phyloP scores from a whole-genome alignment of 2,113 vertebrate genomes.

The Vulpes ferrilata region DNA sequence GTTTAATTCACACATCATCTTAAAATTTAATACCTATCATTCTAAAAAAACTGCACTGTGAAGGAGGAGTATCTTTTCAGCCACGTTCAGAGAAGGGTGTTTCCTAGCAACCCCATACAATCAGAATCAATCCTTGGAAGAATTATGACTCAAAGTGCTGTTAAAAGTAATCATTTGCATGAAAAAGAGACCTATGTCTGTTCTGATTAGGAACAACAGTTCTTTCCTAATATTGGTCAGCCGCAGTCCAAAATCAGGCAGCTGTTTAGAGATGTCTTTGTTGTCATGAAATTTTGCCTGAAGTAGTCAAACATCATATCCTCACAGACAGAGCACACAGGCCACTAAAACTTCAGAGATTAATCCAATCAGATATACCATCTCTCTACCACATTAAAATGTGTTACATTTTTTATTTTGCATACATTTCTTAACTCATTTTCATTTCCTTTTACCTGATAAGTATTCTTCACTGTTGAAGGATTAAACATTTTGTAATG shows the following conservation, averaged over 20 bases:
- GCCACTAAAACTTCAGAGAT: slow-evolving; percentile 58
- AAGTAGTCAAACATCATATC: slow-evolving; percentile 27
- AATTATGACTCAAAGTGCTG: slow-evolving; percentile 75
- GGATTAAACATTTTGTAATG: not conserved
- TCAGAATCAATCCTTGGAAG: slow-evolving; percentile 72
- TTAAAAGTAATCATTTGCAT: slow-evolving; percentile 84
- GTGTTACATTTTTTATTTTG: not conserved
- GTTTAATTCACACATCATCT: slow-evolving; percentile 81
- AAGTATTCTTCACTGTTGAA: not conserved
- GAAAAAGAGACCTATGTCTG: slow-evolving; percentile 80
- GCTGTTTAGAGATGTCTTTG: slow-evolving; percentile 73
- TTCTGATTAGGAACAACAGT: slow-evolving; percentile 81
- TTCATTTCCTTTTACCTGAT: slow-evolving; percentile 31
- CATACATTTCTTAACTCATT: slow-evolving; percentile 1
- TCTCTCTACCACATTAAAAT: not conserved
- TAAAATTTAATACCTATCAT: slow-evolving; percentile 72
- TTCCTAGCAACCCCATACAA: slow-evolving; percentile 85
- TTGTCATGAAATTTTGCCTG: slow-evolving; percentile 70
- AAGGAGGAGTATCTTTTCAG: slow-evolving; percentile 77
- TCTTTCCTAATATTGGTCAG: slow-evolving; percentile 80
- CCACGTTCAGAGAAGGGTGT: slow-evolving; percentile 74
- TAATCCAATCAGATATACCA: not conserved
- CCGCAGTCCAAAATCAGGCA: slow-evolving; percentile 57
- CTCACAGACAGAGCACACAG: not conserved
- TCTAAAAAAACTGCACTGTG: slow-evolving; percentile 72